Base-by-base conservation (phyloP, 2,113 vertebrate species). In the Zosterops pallidus region DNA sequence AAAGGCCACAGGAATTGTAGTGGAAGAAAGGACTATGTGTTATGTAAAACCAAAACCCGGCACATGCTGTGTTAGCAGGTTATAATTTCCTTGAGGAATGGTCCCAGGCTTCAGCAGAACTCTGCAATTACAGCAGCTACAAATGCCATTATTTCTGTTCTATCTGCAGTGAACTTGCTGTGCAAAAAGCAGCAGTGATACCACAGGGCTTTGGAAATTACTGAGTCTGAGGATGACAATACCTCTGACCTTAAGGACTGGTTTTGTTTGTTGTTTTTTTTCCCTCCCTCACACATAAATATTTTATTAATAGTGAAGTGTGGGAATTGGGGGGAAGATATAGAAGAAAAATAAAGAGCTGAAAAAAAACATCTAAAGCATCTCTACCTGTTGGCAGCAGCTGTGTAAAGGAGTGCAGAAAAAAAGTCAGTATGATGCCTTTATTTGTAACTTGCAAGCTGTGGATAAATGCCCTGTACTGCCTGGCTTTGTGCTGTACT, bases 71-170 rank as follows among this genome's bases (percentile, higher is more conserved):
- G 26, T 59, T 67, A 92, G 78, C 67, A 80, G 80, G 77, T 82
- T 85, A 24, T 44, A 31, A 87, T 95, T 91, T 85, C 83, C 79
- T 50, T 39, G 79, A 95, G 85, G 64, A 65, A 35, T 17, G 53
- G 60, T 29, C 53, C 50, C 79, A 9, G 24, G 67, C 56, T 81
- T 77, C n/a, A 55, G 74, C 83, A 88, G 92, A 90, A 33, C 83
- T 71, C 78, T 53, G 71, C 87, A 94, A 71, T 94, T 91, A 85
- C 46, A 93, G 74, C 55, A 83, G 70, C 56, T 37, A 74, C 85
- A 81, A 80, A 81, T 68, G 49, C 9, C 75, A 46, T 53, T 67
- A 39, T 49, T 64, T 59, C 93, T 87, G 56, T 56, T 57, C 89
- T 68, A 6, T 39, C 62, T 24, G 25, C 22, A 62, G 59, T 23